phyloP scores from a whole-genome alignment of 2,113 vertebrate species.

The Engraulis encrasicolus region DNA sequence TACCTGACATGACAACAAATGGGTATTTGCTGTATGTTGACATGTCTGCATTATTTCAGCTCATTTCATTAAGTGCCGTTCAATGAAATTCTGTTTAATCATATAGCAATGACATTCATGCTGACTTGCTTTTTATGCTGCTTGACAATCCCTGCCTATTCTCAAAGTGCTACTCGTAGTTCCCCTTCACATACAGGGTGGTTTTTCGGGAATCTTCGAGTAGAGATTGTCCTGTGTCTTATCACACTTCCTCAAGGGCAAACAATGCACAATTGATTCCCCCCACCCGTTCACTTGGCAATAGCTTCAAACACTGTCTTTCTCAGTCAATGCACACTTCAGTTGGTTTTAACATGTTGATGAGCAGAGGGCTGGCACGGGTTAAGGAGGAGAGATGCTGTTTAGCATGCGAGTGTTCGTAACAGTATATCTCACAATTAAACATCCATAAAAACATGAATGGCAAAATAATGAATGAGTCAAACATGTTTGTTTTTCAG shows the following conservation, averaged over 20 bases:
- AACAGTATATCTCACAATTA: not conserved
- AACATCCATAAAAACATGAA: not conserved
- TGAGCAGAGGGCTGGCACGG: not conserved
- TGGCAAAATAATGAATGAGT: not conserved
- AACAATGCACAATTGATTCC: slow-evolving; percentile 15
- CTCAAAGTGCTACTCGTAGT: not conserved
- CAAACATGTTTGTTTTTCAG: not conserved
- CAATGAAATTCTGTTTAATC: not conserved
- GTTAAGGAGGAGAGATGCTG: not conserved
- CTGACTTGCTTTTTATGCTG: not conserved
- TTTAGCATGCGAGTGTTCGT: not conserved
- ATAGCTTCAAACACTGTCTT: not conserved
- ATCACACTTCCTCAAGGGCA: slow-evolving; percentile 9
- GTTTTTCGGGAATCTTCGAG: not conserved
- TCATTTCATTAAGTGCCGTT: not conserved
- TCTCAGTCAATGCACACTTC: slow-evolving; percentile 15
- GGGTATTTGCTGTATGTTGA: not conserved
- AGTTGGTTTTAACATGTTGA: slow-evolving; percentile 15
- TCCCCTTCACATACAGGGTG: slow-evolving; percentile 39
- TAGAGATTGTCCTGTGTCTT: slow-evolving; percentile 3
- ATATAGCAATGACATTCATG: not conserved
- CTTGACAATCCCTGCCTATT: not conserved
- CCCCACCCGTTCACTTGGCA: not conserved
- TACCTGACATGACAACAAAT: not conserved
- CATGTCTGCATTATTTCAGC: not conserved